Evolutionary conservation across 2,797 vertebrate genomes (phyloP).

Genomic region (Acipenser oxyrinchus): DNA sequence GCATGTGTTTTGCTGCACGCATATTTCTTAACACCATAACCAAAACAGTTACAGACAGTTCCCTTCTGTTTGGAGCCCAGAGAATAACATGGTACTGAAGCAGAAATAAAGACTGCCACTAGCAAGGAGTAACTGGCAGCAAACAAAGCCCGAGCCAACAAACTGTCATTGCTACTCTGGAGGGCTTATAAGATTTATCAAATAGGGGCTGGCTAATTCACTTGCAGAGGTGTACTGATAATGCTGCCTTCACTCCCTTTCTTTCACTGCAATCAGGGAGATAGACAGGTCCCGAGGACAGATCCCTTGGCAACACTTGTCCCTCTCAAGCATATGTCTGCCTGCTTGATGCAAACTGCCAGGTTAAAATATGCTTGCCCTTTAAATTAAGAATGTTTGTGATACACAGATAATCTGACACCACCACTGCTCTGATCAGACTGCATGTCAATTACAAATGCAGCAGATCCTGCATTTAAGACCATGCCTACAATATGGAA

Average conservation of each 20-base stretch:
- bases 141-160: slow-evolving; percentile 51
- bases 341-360: slow-evolving; percentile 43
- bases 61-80: slow-evolving; percentile 62
- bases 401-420: slow-evolving; percentile 63
- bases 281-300: slow-evolving; percentile 60
- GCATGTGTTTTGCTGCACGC: slow-evolving; percentile 50
- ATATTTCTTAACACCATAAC: slow-evolving; percentile 59
- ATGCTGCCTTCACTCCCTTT: slow-evolving; percentile 46
- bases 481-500: neutral
- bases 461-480: slow-evolving; percentile 4
- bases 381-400: slow-evolving; percentile 59
- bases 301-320: slow-evolving; percentile 41
- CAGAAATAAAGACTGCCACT: slow-evolving; percentile 68
- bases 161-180: slow-evolving; percentile 60
- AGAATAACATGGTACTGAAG: slow-evolving; percentile 57
- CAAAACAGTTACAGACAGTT: slow-evolving; percentile 65
- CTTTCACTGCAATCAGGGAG: slow-evolving; percentile 47
- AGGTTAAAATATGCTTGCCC: slow-evolving; percentile 53
- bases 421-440: slow-evolving; percentile 7
- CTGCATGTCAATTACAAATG: slow-evolving; percentile 12
- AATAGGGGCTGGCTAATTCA: slow-evolving; percentile 80
- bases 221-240: slow-evolving; percentile 73
- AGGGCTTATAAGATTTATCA: slow-evolving; percentile 74
- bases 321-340: slow-evolving; percentile 63
- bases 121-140: slow-evolving; percentile 62